Conservation (phyloP, 2,888 invertebrate genomes). For the Noctua janthina region DNA sequence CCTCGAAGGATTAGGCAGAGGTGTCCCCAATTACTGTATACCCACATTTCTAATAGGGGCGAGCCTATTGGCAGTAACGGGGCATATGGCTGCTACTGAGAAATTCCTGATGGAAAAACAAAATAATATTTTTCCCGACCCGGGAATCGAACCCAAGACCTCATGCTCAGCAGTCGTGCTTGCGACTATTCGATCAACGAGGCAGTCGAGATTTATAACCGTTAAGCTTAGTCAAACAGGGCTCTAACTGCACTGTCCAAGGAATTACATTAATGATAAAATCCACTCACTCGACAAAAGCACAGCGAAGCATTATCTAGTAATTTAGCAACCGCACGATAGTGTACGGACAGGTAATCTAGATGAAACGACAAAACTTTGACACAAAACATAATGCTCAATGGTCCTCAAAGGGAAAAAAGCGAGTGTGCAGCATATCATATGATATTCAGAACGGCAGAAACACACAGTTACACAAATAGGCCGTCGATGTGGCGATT, state of each 20-base stretch:
- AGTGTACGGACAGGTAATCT: slow-evolving; percentile 12
- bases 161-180: too few relatives aligned
- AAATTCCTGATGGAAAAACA: too few relatives aligned
- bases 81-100: too few relatives aligned
- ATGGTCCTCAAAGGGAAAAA: slow-evolving; percentile 58
- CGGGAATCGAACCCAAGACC: too few relatives aligned
- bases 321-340: neutral
- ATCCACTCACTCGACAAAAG: neutral
- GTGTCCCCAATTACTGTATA: too few relatives aligned
- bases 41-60: too few relatives aligned
- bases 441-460: slow-evolving; percentile 58
- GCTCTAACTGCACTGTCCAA: neutral
- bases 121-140: too few relatives aligned
- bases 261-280: slow-evolving; percentile 8
- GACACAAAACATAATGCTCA: slow-evolving; percentile 44
- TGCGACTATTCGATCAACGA: too few relatives aligned
- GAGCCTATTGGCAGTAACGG: too few relatives aligned
- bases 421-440: slow-evolving; percentile 27
- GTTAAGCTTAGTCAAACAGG: neutral
- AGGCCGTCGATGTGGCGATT: slow-evolving; percentile 71
- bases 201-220: too few relatives aligned
- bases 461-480: slow-evolving; percentile 57
- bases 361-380: slow-evolving; percentile 42
- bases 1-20: too few relatives aligned
- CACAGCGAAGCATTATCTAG: neutral